Evolutionary conservation across 2,113 vertebrate species (phyloP).

Genomic region (Rhabdomys dilectus): DNA sequence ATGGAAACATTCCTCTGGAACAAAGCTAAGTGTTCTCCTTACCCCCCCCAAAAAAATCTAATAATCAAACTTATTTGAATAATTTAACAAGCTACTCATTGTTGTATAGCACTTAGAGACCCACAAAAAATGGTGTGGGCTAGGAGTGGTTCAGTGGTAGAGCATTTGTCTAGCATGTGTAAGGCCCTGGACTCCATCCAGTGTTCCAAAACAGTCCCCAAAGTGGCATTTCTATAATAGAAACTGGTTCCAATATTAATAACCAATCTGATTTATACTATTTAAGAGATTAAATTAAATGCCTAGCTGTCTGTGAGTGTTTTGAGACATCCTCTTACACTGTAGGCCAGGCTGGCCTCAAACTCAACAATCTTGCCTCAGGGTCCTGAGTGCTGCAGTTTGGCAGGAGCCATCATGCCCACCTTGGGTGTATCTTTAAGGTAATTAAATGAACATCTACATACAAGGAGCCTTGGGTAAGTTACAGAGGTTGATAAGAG

Average conservation of each 20-base stretch:
- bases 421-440: neutral
- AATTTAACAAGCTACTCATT: neutral
- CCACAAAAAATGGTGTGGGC: neutral
- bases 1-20: neutral
- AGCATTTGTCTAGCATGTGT: neutral
- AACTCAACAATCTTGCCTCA: neutral
- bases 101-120: neutral
- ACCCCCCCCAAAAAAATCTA: neutral
- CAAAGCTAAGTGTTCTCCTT: conserved; percentile 8
- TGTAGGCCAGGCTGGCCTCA: neutral
- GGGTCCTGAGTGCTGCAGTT: neutral
- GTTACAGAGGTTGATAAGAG: neutral
- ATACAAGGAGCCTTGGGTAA: neutral
- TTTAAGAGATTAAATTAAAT: neutral
- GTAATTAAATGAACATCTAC: neutral
- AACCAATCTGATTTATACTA: neutral
- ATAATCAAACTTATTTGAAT: neutral
- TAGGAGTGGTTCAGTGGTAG: neutral
- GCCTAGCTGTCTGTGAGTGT: neutral
- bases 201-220: neutral
- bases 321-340: neutral
- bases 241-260: neutral
- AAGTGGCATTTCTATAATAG: neutral
- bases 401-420: neutral
- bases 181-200: neutral